Evolutionary conservation across 2,113 vertebrate species (phyloP).

Genomic region (Clarias gariepinus): DNA sequence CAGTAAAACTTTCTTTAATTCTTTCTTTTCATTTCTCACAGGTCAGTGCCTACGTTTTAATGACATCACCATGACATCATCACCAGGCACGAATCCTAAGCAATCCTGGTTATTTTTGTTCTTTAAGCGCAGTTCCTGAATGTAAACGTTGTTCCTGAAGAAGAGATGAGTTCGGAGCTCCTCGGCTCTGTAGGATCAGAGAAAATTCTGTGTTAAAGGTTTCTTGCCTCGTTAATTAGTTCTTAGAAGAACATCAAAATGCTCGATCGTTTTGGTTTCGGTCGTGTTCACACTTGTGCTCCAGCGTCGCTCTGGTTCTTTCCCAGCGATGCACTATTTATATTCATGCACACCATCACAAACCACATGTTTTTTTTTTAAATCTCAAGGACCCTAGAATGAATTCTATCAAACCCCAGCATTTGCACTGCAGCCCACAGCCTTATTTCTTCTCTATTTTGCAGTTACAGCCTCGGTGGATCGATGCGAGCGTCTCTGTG

Average conservation of each 20-base stretch:
- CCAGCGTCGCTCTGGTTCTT: not conserved
- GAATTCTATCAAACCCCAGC: not conserved
- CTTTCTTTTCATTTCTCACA: not conserved
- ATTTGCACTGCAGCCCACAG: not conserved
- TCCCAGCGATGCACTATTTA: not conserved
- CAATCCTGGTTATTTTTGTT: not conserved
- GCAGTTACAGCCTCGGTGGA: not conserved
- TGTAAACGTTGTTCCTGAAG: not conserved
- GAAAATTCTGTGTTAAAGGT: not conserved
- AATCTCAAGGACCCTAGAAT: not conserved
- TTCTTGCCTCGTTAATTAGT: not conserved
- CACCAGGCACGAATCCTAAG: not conserved
- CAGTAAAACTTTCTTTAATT: too few relatives aligned
- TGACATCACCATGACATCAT: constrained; percentile 48
- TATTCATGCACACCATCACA: not conserved
- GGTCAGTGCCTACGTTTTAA: constrained; percentile 6
- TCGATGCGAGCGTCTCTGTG: not conserved
- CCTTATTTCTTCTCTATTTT: not conserved
- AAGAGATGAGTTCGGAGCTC: not conserved
- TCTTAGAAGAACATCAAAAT: not conserved
- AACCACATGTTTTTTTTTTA: not conserved
- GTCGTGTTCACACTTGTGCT: not conserved
- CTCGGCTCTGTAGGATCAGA: not conserved
- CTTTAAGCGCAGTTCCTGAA: not conserved
- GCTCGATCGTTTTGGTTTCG: not conserved